These are phyloP conservation scores for Exephanes ischioxanthus DNA, from an alignment of 2,888 invertebrate species.

Conservation along the genomic window DNA sequence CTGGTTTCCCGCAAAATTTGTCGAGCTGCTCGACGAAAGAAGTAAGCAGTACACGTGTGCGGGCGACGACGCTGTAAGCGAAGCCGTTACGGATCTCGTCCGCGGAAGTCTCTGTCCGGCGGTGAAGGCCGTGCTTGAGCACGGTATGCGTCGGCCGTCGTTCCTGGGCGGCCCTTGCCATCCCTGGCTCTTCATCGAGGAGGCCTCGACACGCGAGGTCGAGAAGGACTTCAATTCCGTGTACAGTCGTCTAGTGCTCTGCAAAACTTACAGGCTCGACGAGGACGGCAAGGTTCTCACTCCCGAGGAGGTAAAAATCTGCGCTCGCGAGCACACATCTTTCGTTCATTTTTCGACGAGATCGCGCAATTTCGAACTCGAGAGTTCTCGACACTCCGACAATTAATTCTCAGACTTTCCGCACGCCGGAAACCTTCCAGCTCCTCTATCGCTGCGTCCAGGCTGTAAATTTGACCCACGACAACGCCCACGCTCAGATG, in stretches of 20 bases:
- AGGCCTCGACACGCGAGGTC: constrained; percentile 97
- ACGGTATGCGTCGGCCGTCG: constrained; percentile 96
- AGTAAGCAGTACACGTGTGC: constrained; percentile 96
- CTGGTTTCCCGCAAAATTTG: constrained; percentile 99
- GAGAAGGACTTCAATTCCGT: constrained; percentile 99
- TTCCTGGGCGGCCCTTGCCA: constrained; percentile 96
- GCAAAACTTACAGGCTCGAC: constrained; percentile 98
- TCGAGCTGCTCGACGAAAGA: constrained; percentile 97
- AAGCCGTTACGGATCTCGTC: constrained; percentile 98
- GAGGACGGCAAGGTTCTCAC: constrained; percentile 99
- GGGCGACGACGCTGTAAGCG: constrained; percentile 98
- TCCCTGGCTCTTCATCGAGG: constrained; percentile 99
- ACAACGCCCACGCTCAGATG: constrained; percentile 98
- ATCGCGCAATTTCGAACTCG: not conserved
- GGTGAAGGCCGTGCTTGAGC: constrained; percentile 96
- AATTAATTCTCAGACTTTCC: constrained; percentile 54
- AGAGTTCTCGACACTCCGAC: constrained; percentile 20
- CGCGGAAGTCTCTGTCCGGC: constrained; percentile 97
- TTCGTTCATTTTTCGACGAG: not conserved
- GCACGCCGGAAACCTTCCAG: constrained; percentile 82
- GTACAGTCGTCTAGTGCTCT: constrained; percentile 97
- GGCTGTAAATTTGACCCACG: constrained; percentile 97
- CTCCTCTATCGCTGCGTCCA: constrained; percentile 97
- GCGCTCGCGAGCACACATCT: not conserved
- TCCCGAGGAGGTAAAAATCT: constrained; percentile 93